These are phyloP conservation scores for Amphilophus citrinellus DNA, from an alignment of 2,113 vertebrate genomes.

Conservation along the genomic window DNA sequence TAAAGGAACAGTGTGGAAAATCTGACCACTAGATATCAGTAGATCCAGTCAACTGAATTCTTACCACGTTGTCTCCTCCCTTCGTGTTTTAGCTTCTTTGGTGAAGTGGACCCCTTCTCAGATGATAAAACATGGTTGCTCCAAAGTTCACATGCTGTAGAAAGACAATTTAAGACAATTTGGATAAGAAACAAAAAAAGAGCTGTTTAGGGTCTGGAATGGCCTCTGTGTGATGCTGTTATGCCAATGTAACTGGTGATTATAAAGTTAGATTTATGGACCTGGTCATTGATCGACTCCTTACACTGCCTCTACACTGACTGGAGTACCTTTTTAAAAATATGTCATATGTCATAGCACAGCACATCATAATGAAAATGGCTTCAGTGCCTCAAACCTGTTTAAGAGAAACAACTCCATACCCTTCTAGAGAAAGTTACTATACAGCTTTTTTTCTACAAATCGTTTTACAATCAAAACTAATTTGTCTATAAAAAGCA, in stretches of 20 bases:
- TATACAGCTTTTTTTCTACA: neutral
- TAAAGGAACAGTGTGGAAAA: neutral
- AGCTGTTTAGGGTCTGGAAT: neutral
- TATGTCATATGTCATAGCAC: neutral
- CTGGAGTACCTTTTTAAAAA: neutral
- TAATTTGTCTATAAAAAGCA: neutral
- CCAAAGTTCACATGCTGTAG: neutral
- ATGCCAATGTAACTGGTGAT: neutral
- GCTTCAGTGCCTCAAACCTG: neutral
- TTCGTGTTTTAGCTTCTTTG: neutral
- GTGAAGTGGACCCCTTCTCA: neutral
- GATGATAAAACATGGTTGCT: neutral
- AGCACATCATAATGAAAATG: neutral
- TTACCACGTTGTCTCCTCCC: neutral
- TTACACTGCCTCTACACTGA: neutral
- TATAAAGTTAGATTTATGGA: constrained; percentile 3
- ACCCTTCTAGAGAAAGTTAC: neutral
- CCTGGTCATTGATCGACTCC: neutral
- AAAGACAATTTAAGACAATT: neutral
- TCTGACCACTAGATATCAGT: neutral
- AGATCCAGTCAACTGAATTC: neutral
- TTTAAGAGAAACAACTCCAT: neutral
- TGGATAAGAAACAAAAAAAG: neutral
- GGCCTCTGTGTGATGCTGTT: neutral
- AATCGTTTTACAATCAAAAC: neutral